Percentiles rank a stretch among this genome's conserved stretches.
phyloP scores from a whole-genome alignment of 2,797 vertebrate species.

The Tachyglossus aculeatus region DNA sequence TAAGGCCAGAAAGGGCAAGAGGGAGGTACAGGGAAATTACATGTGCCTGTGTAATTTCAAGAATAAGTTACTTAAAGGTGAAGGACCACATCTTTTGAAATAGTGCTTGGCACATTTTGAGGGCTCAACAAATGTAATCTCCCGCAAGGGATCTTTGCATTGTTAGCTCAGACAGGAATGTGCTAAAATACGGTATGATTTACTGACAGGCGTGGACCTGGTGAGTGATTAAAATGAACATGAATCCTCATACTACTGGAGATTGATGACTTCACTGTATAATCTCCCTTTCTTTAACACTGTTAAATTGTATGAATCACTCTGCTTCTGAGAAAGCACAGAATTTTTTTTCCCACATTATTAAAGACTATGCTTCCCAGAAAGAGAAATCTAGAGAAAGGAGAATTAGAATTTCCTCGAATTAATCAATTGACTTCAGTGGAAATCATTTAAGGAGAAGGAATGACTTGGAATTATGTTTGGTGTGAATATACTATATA shows the following conservation, averaged over 20 bases:
- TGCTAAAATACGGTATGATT: neutral
- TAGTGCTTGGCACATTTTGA: neutral
- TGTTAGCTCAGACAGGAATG: neutral
- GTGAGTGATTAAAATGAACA: constrained; percentile 18
- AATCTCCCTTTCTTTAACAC: neutral
- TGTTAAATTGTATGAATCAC: neutral
- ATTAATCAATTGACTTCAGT: too few relatives aligned
- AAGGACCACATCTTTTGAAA: too few relatives aligned
- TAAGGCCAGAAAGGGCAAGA: too few relatives aligned
- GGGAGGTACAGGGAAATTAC: too few relatives aligned
- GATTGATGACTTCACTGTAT: constrained; percentile 10
- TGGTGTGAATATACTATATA: neutral
- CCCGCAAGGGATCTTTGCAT: neutral
- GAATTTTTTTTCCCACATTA: constrained; percentile 3
- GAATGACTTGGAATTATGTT: neutral
- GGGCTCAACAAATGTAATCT: neutral
- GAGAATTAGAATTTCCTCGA: neutral
- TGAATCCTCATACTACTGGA: constrained; percentile 8
- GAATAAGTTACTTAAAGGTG: too few relatives aligned
- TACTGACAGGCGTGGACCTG: too few relatives aligned
- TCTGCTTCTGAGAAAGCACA: neutral
- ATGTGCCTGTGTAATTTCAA: too few relatives aligned
- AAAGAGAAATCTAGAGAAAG: neutral
- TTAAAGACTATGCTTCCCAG: neutral
- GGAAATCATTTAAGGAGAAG: neutral